Conservation (phyloP, 2,888 invertebrate genomes). For the Syrphus vitripennis region DNA sequence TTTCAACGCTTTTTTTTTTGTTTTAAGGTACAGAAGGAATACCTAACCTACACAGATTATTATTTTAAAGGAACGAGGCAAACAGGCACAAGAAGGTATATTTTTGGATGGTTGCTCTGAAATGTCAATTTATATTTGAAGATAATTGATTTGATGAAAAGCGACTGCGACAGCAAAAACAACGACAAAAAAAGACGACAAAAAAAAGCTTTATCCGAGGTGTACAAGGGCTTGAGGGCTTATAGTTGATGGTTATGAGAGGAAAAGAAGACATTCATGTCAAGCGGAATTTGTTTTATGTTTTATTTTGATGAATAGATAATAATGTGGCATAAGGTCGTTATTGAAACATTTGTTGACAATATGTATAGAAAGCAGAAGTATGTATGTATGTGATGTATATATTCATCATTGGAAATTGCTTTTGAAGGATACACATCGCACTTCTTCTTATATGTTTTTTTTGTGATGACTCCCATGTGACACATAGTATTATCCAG, state of each 20-base stretch:
- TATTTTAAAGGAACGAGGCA: neutral
- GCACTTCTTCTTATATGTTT: slow-evolving; percentile 3
- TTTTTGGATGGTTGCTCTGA: slow-evolving; percentile 18
- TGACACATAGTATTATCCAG: slow-evolving; percentile 21
- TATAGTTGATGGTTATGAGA: slow-evolving; percentile 6
- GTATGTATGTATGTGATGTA: neutral
- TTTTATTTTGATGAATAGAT: slow-evolving; percentile 56
- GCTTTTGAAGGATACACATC: slow-evolving; percentile 17
- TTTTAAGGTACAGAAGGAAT: neutral
- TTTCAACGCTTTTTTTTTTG: slow-evolving; percentile 32
- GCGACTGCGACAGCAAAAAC: slow-evolving; percentile 30
- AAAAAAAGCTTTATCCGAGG: neutral
- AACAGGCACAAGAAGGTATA: neutral
- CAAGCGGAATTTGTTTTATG: slow-evolving; percentile 58
- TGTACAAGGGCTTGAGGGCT: slow-evolving; percentile 13
- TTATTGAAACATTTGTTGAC: slow-evolving; percentile 33
- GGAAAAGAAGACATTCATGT: slow-evolving; percentile 56
- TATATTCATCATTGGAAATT: slow-evolving; percentile 31
- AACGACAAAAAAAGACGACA: neutral
- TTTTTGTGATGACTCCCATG: neutral
- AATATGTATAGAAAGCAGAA: neutral
- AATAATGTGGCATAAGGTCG: slow-evolving; percentile 49
- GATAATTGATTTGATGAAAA: slow-evolving; percentile 78
- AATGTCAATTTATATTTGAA: slow-evolving; percentile 77
- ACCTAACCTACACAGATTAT: too few species aligned